Conservation (phyloP, 2,888 invertebrate species). For the Sinodicranocentrus sp. region DNA sequence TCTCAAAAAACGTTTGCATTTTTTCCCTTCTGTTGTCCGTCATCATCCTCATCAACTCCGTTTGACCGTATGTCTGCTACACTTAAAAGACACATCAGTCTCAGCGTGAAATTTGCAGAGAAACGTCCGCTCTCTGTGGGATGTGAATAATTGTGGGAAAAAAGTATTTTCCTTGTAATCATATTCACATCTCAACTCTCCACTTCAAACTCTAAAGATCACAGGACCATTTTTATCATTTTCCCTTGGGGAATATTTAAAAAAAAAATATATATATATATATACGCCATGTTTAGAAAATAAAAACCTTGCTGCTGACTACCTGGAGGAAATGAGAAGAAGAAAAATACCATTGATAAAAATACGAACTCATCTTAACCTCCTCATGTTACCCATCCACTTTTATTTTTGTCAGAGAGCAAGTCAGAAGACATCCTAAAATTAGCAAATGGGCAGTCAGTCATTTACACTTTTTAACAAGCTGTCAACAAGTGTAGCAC, state of each 20-base stretch:
- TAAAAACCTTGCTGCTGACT: too few relatives aligned
- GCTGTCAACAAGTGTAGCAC: conserved; percentile 6
- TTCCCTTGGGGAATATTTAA: too few relatives aligned
- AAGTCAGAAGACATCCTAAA: conserved; percentile 34
- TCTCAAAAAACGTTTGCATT: background rate
- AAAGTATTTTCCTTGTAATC: background rate
- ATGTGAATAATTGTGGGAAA: conserved; percentile 67
- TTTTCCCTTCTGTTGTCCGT: background rate
- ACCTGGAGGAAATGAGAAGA: too few relatives aligned
- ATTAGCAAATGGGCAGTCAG: conserved; percentile 60
- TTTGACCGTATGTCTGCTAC: background rate
- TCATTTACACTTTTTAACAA: conserved; percentile 53
- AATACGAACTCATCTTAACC: too few relatives aligned
- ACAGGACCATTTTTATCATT: too few relatives aligned
- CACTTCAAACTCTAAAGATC: too few relatives aligned
- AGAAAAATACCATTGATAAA: too few relatives aligned
- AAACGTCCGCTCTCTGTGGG: conserved; percentile 45
- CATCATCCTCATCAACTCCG: background rate
- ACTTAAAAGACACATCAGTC: background rate
- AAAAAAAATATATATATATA: too few relatives aligned
- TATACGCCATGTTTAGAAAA: too few relatives aligned
- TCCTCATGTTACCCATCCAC: too few relatives aligned
- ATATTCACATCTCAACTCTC: too few relatives aligned
- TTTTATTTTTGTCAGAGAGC: too few relatives aligned
- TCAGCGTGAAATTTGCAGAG: background rate